A percentile compares a stretch with the other conserved stretches of the same genome.
These are phyloP conservation scores for Agrilus cyanescens DNA, from an alignment of 2,888 invertebrate genomes.

Conservation along the genomic window DNA sequence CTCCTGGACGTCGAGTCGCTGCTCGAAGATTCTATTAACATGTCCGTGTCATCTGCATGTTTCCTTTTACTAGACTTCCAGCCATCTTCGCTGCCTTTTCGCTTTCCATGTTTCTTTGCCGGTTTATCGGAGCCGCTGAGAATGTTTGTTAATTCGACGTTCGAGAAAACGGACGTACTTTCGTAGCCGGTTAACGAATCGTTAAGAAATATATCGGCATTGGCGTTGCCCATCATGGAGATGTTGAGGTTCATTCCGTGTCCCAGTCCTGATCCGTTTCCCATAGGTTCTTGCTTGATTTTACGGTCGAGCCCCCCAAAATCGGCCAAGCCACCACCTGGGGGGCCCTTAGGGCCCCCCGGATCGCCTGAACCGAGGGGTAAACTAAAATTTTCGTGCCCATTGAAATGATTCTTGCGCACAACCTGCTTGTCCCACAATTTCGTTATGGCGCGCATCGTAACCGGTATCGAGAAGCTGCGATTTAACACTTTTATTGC, in stretches of 20 bases:
- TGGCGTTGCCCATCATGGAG: constrained; percentile 25
- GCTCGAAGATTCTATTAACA: constrained; percentile 49
- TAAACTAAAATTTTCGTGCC: constrained; percentile 49
- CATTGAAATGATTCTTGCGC: constrained; percentile 31
- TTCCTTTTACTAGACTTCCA: constrained; percentile 48
- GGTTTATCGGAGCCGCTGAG: constrained; percentile 22
- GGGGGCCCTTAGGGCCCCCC: constrained; percentile 39
- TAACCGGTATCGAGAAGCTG: constrained; percentile 86
- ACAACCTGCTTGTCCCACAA: constrained; percentile 68
- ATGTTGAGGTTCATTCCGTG: constrained; percentile 18
- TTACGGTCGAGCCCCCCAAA: constrained; percentile 31
- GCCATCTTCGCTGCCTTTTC: constrained; percentile 50
- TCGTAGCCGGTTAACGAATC: constrained; percentile 30
- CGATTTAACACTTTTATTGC: constrained; percentile 68
- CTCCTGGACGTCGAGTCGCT: constrained; percentile 50
- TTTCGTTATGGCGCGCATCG: constrained; percentile 76
- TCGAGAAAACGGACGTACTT: constrained; percentile 33
- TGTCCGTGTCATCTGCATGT: constrained; percentile 42
- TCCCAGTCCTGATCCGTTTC: constrained; percentile 22
- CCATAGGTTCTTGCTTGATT: constrained; percentile 34
- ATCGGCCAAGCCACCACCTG: constrained; percentile 36
- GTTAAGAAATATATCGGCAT: constrained; percentile 31
- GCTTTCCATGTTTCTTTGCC: constrained; percentile 35
- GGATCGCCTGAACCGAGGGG: constrained; percentile 58
- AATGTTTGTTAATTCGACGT: constrained; percentile 31